Evolutionary conservation across 2,888 invertebrate species (phyloP).

Genomic region (Sinodicranocentrus sp.): DNA sequence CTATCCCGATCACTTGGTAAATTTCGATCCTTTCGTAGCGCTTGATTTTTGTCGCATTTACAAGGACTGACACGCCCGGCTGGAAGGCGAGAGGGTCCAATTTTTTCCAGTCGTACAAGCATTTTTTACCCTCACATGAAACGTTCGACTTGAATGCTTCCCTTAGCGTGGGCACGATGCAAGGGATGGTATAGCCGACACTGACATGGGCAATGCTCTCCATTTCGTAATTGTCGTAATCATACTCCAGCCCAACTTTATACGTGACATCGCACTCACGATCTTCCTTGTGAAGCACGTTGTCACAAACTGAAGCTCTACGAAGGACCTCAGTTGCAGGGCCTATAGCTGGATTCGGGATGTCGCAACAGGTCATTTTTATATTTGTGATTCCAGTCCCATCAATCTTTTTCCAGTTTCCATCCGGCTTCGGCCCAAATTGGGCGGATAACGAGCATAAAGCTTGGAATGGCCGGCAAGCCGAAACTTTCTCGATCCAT

Average conservation of each 20-base stretch:
- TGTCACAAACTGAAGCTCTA: slow-evolving; percentile 21
- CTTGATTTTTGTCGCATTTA: neutral
- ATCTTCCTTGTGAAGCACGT: slow-evolving; percentile 5
- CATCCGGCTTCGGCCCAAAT: slow-evolving; percentile 15
- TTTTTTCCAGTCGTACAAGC: neutral
- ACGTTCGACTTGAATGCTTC: slow-evolving; percentile 1
- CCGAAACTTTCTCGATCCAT: neutral
- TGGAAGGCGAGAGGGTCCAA: neutral
- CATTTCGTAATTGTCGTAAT: neutral
- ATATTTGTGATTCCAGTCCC: slow-evolving; percentile 22
- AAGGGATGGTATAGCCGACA: slow-evolving; percentile 27
- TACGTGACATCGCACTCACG: slow-evolving; percentile 9
- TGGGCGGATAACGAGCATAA: slow-evolving; percentile 16
- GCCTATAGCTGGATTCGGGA: slow-evolving; percentile 14
- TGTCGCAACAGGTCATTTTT: slow-evolving; percentile 24
- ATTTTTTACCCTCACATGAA: neutral
- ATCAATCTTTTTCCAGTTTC: slow-evolving; percentile 30
- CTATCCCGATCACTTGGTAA: slow-evolving; percentile 10
- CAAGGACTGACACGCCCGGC: neutral
- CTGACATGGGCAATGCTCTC: slow-evolving; percentile 4
- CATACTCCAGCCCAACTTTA: slow-evolving; percentile 25
- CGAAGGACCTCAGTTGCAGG: slow-evolving; percentile 7
- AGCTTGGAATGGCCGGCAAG: slow-evolving; percentile 34
- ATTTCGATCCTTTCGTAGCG: neutral
- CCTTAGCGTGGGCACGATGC: neutral